These are phyloP conservation scores for Falco novaeseelandiae DNA, from an alignment of 2,797 vertebrate species.

Conservation along the genomic window DNA sequence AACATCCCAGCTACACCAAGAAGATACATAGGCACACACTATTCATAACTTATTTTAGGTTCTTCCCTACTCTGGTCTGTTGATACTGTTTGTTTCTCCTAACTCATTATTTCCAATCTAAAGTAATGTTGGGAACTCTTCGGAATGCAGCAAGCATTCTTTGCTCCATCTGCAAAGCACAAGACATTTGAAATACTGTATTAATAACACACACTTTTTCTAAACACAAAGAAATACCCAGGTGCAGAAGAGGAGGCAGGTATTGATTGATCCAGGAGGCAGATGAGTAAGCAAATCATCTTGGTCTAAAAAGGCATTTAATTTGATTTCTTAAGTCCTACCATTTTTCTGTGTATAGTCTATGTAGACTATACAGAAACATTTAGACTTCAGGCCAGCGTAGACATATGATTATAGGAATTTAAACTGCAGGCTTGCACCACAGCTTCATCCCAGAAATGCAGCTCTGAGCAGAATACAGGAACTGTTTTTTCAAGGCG, in stretches of 20 bases:
- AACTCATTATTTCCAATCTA: background rate
- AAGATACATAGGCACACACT: background rate
- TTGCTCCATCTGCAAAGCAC: background rate
- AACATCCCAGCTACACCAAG: background rate
- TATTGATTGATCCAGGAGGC: background rate
- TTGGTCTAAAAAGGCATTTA: background rate
- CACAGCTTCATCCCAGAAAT: background rate
- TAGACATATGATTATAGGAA: background rate
- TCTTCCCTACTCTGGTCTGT: background rate
- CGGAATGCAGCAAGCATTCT: background rate
- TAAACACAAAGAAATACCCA: background rate
- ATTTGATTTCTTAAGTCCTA: background rate
- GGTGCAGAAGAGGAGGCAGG: background rate
- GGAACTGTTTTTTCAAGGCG: background rate
- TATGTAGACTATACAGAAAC: background rate
- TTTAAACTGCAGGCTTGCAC: background rate
- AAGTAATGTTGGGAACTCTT: background rate
- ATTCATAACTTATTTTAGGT: background rate
- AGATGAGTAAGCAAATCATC: slow-evolving; percentile 29
- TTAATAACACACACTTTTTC: background rate
- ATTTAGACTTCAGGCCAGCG: background rate
- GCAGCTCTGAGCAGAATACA: background rate
- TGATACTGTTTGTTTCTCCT: background rate
- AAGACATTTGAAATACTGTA: background rate
- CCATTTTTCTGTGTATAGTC: background rate